Conservation (phyloP, 2,888 invertebrate genomes). For the Pammene fasciana region DNA sequence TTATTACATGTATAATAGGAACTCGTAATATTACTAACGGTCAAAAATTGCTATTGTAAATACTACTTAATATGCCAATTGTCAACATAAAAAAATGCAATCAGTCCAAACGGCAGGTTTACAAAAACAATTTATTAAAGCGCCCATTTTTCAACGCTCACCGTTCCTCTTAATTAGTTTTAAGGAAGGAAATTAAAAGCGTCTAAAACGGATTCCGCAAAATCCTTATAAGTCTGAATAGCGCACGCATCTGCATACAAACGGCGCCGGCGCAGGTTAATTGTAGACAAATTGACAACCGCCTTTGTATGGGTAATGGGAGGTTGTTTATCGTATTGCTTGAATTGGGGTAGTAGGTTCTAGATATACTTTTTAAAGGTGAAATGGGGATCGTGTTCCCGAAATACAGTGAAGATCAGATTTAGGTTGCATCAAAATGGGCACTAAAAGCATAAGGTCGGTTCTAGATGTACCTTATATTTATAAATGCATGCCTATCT, state of each 20-base stretch:
- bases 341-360: conserved; percentile 26
- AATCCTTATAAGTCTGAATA: conserved; percentile 36
- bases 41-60: too few species aligned
- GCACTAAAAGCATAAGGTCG: too few species aligned
- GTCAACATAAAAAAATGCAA: too few species aligned
- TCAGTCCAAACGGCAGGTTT: neutral
- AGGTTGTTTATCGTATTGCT: conserved; percentile 18
- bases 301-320: conserved; percentile 35
- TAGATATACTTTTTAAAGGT: neutral
- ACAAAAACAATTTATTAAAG: neutral
- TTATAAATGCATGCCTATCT: too few species aligned
- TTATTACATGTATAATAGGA: too few species aligned
- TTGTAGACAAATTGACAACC: conserved; percentile 41
- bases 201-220: conserved; percentile 30
- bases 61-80: too few species aligned
- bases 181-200: conserved; percentile 21
- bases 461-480: too few species aligned
- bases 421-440: neutral
- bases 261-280: conserved; percentile 35
- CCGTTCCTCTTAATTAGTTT: conserved; percentile 22
- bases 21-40: too few species aligned
- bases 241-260: conserved; percentile 38
- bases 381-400: neutral
- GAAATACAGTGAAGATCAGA: neutral
- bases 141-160: neutral